phyloP scores from a whole-genome alignment of 2,888 invertebrate genomes.

The Drosophila basisetae region DNA sequence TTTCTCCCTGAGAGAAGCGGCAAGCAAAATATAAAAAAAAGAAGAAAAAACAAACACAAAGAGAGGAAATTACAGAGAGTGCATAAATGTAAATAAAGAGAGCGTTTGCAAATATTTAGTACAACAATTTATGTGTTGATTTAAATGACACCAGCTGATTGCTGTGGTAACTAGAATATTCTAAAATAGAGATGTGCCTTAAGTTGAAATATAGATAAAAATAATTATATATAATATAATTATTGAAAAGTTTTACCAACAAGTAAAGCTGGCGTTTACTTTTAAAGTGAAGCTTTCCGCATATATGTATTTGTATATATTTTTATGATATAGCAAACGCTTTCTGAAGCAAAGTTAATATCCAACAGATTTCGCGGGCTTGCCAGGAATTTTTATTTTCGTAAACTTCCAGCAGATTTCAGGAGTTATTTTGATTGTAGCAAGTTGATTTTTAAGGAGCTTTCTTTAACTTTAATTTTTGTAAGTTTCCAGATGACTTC shows the following conservation, averaged over 20 bases:
- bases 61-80: constrained; percentile 23
- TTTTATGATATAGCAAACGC: background rate
- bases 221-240: background rate
- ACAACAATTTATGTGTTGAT: background rate
- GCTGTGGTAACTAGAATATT: background rate
- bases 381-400: background rate
- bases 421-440: background rate
- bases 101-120: constrained; percentile 11
- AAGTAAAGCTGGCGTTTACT: background rate
- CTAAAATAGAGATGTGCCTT: background rate
- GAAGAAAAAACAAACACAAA: background rate
- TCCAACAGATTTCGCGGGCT: background rate
- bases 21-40: constrained; percentile 16
- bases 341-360: background rate
- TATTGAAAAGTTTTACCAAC: background rate
- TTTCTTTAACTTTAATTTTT: background rate
- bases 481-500: background rate
- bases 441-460: background rate
- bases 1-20: constrained; percentile 83
- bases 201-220: background rate
- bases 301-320: background rate
- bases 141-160: constrained; percentile 29
- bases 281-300: background rate
- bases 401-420: background rate
- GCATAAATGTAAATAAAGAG: constrained; percentile 29